Conservation (phyloP, 2,113 vertebrate genomes). For the Empidonax alnorum region DNA sequence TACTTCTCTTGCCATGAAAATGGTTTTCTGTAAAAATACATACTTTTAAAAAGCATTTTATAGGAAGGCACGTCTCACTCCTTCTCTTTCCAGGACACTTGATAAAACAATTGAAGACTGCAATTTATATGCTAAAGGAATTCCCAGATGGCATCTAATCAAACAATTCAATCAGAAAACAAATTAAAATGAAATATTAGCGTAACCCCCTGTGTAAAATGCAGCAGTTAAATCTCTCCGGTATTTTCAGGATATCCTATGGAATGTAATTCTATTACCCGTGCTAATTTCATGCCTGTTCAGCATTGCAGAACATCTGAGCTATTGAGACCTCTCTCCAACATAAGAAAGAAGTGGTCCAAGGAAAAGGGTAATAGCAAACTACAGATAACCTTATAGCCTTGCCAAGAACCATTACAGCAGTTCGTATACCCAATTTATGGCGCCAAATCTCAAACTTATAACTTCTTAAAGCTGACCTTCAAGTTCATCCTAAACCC, state of each 20-base stretch:
- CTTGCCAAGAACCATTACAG: neutral
- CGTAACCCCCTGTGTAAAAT: constrained; percentile 20
- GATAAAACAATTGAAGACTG: constrained; percentile 30
- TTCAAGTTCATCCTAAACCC: neutral
- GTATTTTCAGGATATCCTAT: constrained; percentile 25
- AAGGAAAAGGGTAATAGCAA: neutral
- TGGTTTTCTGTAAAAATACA: neutral
- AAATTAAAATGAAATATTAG: constrained; percentile 77
- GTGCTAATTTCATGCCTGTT: constrained; percentile 50
- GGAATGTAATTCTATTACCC: constrained; percentile 47
- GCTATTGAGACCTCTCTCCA: constrained; percentile 8
- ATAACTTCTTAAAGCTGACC: neutral
- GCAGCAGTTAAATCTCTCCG: constrained; percentile 9
- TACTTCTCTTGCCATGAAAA: neutral
- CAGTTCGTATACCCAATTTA: neutral
- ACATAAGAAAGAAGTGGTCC: neutral
- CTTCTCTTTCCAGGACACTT: constrained; percentile 32
- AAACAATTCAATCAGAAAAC: constrained; percentile 76
- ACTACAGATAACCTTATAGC: neutral
- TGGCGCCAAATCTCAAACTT: neutral
- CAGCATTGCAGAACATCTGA: constrained; percentile 42
- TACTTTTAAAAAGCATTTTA: neutral
- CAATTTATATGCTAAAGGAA: constrained; percentile 62
- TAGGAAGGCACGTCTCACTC: neutral
- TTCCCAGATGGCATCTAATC: constrained; percentile 63